A percentile compares a stretch with the other conserved stretches of the same genome.
Evolutionary conservation across 2,797 vertebrate genomes (phyloP).

Genomic region (Parauchenoglanis ngamensis): DNA sequence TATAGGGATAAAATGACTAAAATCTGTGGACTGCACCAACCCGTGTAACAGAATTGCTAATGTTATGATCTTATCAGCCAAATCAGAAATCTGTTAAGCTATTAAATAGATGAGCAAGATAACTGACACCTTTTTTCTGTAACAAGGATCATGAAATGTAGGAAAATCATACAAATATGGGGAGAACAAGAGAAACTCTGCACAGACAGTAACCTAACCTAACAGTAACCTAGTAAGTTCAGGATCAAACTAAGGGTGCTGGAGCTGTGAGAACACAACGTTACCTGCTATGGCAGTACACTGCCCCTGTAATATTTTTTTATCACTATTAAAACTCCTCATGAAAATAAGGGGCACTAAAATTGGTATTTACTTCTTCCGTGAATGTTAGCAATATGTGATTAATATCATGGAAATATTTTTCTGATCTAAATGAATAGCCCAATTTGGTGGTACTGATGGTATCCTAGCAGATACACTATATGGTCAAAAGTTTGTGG

Average conservation of each 20-base stretch:
- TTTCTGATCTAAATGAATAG: background rate
- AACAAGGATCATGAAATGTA: background rate
- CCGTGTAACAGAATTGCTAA: background rate
- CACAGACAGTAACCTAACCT: background rate
- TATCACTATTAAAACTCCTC: background rate
- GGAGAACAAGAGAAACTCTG: background rate
- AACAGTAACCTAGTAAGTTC: background rate
- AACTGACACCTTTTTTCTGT: background rate
- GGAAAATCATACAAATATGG: background rate
- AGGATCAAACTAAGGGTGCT: background rate
- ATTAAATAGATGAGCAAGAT: background rate
- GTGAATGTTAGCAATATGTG: background rate
- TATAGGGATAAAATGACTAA: background rate
- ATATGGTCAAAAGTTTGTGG: too few species aligned
- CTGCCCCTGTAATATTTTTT: background rate
- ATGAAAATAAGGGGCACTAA: background rate
- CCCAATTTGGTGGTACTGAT: background rate
- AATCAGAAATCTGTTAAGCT: background rate
- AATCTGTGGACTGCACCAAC: background rate
- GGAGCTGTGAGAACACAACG: background rate
- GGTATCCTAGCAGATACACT: too few species aligned
- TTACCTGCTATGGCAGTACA: conserved; percentile 50
- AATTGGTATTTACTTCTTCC: background rate
- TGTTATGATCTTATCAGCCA: background rate
- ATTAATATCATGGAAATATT: background rate